Base-by-base conservation (phyloP, 2,113 vertebrate genomes). In the Salvelinus namaycush region DNA sequence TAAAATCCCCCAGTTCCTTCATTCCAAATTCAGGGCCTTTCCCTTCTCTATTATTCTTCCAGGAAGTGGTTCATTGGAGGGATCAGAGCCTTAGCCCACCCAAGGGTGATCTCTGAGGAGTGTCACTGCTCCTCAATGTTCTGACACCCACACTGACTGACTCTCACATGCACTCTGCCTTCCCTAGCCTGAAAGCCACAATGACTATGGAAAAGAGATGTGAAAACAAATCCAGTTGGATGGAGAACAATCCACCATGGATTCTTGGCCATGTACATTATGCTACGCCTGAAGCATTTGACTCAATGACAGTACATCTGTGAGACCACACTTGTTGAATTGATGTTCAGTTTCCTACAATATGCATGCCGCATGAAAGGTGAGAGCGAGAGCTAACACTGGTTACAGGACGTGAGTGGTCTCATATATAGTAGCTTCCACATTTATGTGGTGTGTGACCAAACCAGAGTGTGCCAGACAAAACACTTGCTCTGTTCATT, bases 181-280 rank as follows among this genome's bases (percentile, higher is more conserved):
- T 83, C 76, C 81, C 76, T 72, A 75, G 48, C 78, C 79, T 76
- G 29, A 70, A 87, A 85, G 82, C 87, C 73, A 84, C 75, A 67
- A 80, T 75, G 18, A 70, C 79, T 82, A 83, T 83, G 83, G 88
- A 89, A 87, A 27, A 75, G 44, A n/a, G 18, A 68, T 7, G 24
- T 64, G 72, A 84, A 87, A 76, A 81, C 75, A 86, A 85, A 86
- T 86, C 84, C 1, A 24, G 86, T 84, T 88, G 80, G 80, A 81
- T 72, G 11, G 0, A 83, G 79, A 89, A 84, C 79, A 82, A 84
- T 88, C 79, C 81, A 77, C 80, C 78, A 84, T 75, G 59, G 27
- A 68, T 7, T 11, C 66, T 26, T 31, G 27, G 18, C 64, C 64
- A 18, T 18, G 26, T 22, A 77, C 64, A 82, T 85, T 80, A 81